phyloP scores from a whole-genome alignment of 2,113 vertebrate species.

The Dolichotis patagonum region DNA sequence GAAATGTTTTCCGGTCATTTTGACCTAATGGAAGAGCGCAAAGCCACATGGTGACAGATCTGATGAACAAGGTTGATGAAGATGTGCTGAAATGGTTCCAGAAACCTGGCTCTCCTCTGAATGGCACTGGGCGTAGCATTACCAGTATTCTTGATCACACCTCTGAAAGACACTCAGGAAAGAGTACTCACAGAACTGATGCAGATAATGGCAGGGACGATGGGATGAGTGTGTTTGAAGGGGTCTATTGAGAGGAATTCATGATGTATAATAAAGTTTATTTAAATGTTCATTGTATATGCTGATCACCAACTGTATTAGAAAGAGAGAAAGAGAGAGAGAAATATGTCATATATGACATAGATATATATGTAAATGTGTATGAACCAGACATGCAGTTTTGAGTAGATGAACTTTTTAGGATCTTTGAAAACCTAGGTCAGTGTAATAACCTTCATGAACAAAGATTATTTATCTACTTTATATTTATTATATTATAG shows the following conservation, averaged over 20 bases:
- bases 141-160: not conserved
- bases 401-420: too few species aligned
- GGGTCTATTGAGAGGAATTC: not conserved
- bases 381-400: rapidly evolving
- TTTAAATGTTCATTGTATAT: not conserved
- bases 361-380: rapidly evolving
- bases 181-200: not conserved
- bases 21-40: not conserved
- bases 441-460: not conserved
- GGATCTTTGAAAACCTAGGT: not conserved
- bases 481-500: not conserved
- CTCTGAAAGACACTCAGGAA: not conserved
- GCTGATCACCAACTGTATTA: not conserved
- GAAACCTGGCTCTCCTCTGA: not conserved
- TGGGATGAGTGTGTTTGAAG: not conserved
- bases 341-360: not conserved
- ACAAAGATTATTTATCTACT: not conserved
- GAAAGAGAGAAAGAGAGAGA: too few species aligned
- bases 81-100: too few species aligned
- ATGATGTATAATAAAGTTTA: not conserved
- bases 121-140: not conserved
- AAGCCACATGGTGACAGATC: not conserved
- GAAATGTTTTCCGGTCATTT: not conserved
- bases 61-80: not conserved
- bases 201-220: not conserved